phyloP scores from a whole-genome alignment of 2,888 invertebrate genomes.

The Stegana nigrithorax region DNA sequence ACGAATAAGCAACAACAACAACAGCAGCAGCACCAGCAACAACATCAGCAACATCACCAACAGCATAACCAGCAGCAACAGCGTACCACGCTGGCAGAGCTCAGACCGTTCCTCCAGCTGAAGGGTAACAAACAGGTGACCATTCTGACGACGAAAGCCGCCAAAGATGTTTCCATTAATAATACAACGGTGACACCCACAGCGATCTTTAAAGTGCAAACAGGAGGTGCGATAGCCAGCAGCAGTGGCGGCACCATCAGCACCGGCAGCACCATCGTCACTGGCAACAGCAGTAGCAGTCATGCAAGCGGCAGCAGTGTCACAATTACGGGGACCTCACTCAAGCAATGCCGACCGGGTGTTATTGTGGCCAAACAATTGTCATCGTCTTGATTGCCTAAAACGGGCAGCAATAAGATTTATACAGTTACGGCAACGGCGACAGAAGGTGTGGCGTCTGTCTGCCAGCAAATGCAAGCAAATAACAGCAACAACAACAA shows the following conservation, averaged over 20 bases:
- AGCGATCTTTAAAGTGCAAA: slow-evolving; percentile 65
- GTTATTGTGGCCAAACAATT: slow-evolving; percentile 90
- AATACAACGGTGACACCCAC: slow-evolving; percentile 55
- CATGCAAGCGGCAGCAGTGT: slow-evolving; percentile 32
- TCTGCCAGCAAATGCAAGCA: background rate
- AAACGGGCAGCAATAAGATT: slow-evolving; percentile 27
- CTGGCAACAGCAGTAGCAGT: slow-evolving; percentile 33
- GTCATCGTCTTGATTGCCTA: slow-evolving; percentile 74
- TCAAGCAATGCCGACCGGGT: slow-evolving; percentile 83
- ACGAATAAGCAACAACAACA: slow-evolving; percentile 56
- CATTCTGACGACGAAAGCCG: slow-evolving; percentile 54
- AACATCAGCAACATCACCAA: slow-evolving; percentile 55
- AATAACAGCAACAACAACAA: background rate
- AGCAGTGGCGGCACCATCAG: slow-evolving; percentile 22
- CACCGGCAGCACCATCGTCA: slow-evolving; percentile 10
- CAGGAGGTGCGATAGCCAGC: slow-evolving; percentile 25
- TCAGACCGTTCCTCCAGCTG: slow-evolving; percentile 75
- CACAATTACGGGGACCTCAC: slow-evolving; percentile 65
- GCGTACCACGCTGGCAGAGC: slow-evolving; percentile 72
- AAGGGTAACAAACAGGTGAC: slow-evolving; percentile 69
- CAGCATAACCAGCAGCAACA: slow-evolving; percentile 47
- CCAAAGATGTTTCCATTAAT: slow-evolving; percentile 43
- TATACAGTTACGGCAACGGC: slow-evolving; percentile 5
- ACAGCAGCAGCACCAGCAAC: slow-evolving; percentile 46
- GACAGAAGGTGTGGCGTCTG: background rate